Evolutionary conservation across 1,140 invertebrate species (phyloP).

Genomic region (Drosophila ironensis): DNA sequence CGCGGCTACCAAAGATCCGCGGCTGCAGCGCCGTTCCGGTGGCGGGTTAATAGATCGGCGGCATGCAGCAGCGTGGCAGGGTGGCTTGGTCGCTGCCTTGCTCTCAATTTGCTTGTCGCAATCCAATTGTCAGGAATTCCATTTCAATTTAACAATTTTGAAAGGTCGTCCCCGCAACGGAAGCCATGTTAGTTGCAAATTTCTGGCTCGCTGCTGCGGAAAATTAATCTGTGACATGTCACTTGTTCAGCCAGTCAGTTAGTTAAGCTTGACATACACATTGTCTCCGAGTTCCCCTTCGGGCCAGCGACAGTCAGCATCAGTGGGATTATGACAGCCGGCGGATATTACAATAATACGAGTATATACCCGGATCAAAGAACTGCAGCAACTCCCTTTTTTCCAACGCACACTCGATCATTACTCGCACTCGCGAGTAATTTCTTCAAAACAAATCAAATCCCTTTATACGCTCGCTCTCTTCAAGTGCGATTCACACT

Average conservation of each 20-base stretch:
- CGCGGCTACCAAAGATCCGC: conserved; percentile 15
- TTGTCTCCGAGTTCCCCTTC: conserved; percentile 30
- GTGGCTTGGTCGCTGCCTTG: conserved; percentile 7
- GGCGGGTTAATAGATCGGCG: conserved; percentile 55
- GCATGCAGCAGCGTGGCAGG: not conserved
- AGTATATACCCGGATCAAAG: no score
- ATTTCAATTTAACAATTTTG: conserved; percentile 77
- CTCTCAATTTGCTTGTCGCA: conserved; percentile 57
- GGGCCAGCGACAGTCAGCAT: not conserved
- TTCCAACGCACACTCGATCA: no score
- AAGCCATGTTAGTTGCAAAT: conserved; percentile 22
- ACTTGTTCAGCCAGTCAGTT: conserved; percentile 11
- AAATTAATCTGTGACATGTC: conserved; percentile 57
- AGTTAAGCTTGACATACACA: conserved; percentile 28
- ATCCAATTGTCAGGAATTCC: conserved; percentile 77
- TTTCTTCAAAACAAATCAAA: no score
- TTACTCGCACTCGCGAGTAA: no score
- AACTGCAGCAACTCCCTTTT: no score
- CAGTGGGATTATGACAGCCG: conserved; percentile 21
- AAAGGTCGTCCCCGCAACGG: conserved; percentile 48
- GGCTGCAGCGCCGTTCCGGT: conserved; percentile 9
- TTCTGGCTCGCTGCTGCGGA: conserved; percentile 9
- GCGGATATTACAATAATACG: no score
- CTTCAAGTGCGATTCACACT: no score
- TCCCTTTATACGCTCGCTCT: no score